Base-by-base conservation (phyloP, 2,113 vertebrate species). In the Heterochromis multidens region DNA sequence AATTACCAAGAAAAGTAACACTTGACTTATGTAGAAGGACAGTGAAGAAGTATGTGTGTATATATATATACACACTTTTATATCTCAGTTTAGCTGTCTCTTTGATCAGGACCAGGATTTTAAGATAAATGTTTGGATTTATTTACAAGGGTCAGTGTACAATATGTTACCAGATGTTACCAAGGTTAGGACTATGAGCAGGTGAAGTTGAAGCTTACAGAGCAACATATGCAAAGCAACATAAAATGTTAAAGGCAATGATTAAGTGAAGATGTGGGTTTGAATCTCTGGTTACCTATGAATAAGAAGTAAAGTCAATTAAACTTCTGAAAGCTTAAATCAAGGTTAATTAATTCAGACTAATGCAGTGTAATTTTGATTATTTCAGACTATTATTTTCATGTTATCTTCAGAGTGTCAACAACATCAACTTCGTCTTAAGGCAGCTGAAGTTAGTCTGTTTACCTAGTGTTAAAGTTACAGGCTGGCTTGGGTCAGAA, bases 1-100 rank as follows among this genome's bases (percentile, higher is more conserved):
- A 31, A 33, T 29, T 43, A 77, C 2, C 11, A 49, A 1, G 0
- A 27, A 77, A 0, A 21, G 67, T 35, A 16, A 49, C 17, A 57
- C 6, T 6, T 83, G 35, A 19, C 4, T 43, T 19, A 14, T 14
- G 37, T 40, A 31, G 3, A 65, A 21, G 33, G 12, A 65, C 21
- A 16, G 35, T 14, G 23, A 70, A 11, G n/a, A 27, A 10, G 37
- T n/a, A n/a, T n/a, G n/a, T n/a, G n/a, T n/a, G n/a, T n/a, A n/a
- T 0, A 1, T 62, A 5, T 62, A 7, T 35, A 62, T 17, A 57
- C n/a, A 3, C n/a, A 12, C 31, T 27, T 67, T 67, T 27, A 46
- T 70, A 70, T 46, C 23, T 70, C 23, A 27, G 63, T 0, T 43
- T 40, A 40, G 37, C n/a, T n/a, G 37, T 2, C 9, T 40, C 37